Conservation (phyloP, 1,140 invertebrate species). For the Hormaphis cornu region DNA sequence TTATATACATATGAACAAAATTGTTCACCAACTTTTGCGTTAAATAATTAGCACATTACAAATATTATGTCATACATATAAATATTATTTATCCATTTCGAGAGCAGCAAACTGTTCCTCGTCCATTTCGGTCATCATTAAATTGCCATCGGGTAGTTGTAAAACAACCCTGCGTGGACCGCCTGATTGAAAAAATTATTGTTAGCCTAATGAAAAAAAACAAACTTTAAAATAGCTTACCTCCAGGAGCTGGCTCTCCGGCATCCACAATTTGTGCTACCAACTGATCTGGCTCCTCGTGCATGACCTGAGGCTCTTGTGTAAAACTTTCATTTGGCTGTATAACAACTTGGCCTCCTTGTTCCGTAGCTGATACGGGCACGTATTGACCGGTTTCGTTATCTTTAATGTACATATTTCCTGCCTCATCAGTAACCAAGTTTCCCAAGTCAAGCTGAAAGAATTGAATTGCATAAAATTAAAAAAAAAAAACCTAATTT, state of each 20-base stretch:
- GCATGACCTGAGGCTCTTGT: slow-evolving; percentile 16
- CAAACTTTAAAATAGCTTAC: slow-evolving; percentile 43
- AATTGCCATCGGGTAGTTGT: slow-evolving; percentile 65
- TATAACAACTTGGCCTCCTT: slow-evolving; percentile 23
- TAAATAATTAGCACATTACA: slow-evolving; percentile 1
- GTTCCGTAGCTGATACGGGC: slow-evolving; percentile 24
- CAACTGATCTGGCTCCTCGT: slow-evolving; percentile 51
- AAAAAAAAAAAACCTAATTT: too few species aligned
- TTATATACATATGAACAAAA: not conserved
- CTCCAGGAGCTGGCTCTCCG: slow-evolving; percentile 60
- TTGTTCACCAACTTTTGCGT: not conserved
- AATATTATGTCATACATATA: not conserved
- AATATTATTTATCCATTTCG: slow-evolving; percentile 53
- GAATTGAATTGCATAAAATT: not conserved
- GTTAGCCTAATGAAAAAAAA: not conserved
- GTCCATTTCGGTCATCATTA: slow-evolving; percentile 75
- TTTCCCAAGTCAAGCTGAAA: slow-evolving; percentile 19
- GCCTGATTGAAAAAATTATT: slow-evolving; percentile 46
- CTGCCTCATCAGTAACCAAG: slow-evolving; percentile 10
- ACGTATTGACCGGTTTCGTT: slow-evolving; percentile 29
- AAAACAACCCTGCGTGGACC: slow-evolving; percentile 69
- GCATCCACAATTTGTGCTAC: slow-evolving; percentile 73
- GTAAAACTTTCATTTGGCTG: slow-evolving; percentile 1
- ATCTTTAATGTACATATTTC: slow-evolving; percentile 28
- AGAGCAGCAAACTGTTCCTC: slow-evolving; percentile 69